phyloP scores from a whole-genome alignment of 2,113 vertebrate genomes.

The Alouatta palliata region DNA sequence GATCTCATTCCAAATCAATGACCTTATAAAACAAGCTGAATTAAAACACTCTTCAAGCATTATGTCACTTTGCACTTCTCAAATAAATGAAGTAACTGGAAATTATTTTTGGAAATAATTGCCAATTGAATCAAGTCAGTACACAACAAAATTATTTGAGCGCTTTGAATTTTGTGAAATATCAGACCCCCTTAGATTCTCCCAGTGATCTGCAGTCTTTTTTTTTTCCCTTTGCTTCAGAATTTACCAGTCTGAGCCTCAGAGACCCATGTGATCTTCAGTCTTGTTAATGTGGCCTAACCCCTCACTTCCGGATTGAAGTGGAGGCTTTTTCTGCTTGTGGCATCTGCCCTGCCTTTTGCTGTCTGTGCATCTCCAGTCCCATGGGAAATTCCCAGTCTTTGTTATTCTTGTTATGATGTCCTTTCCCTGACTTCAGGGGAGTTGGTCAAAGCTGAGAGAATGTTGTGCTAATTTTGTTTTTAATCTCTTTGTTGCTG shows the following conservation, averaged over 20 bases:
- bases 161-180: conserved; percentile 17
- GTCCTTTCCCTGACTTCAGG: background rate
- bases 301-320: background rate
- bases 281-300: background rate
- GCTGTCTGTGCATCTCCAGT: background rate
- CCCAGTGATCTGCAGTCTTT: background rate
- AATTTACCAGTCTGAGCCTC: background rate
- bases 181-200: background rate
- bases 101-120: conserved; percentile 70
- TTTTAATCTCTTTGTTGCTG: background rate
- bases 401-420: background rate
- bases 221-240: background rate
- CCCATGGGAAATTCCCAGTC: background rate
- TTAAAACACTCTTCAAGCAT: conserved; percentile 70
- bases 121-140: background rate
- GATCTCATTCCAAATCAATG: conserved; percentile 75
- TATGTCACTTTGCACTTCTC: conserved; percentile 61
- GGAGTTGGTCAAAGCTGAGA: background rate
- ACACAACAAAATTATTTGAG: conserved; percentile 59
- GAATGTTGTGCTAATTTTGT: background rate
- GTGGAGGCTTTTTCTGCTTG: background rate
- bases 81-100: conserved; percentile 72
- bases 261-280: background rate
- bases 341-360: background rate
- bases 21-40: conserved; percentile 79